A percentile compares a stretch with the other conserved stretches of the same genome.
Conservation (phyloP, 37 sponge, comb jelly and placozoan genomes). For the Diacarnus erythraeanus region DNA sequence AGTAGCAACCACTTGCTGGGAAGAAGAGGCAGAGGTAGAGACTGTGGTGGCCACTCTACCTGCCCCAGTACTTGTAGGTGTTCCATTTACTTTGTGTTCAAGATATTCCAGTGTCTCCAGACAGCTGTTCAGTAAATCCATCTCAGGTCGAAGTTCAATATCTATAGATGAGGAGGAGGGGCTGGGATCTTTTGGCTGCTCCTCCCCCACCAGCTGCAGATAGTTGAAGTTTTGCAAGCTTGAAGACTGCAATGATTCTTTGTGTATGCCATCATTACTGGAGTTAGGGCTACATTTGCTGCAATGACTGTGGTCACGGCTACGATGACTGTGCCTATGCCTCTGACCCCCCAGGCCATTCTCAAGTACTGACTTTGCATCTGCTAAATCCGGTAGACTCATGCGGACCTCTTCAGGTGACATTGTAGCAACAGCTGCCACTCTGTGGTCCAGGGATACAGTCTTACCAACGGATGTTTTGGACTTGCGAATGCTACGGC, state of each 20-base stretch:
- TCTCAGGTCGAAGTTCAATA: not conserved
- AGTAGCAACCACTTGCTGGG: not conserved
- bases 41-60: not conserved
- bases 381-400: conserved; percentile 45
- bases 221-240: conserved; percentile 7
- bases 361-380: conserved; percentile 8
- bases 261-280: conserved; percentile 5
- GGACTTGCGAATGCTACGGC: conserved; percentile 6
- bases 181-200: not conserved
- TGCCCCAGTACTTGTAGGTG: not conserved
- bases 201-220: conserved; percentile 21
- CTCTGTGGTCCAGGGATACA: conserved; percentile 17
- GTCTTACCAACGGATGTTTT: conserved; percentile 37
- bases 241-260: not conserved
- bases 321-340: conserved; percentile 2
- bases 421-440: not conserved
- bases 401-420: conserved; percentile 3
- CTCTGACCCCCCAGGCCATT: conserved; percentile 8
- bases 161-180: not conserved
- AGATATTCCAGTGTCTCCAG: conserved; percentile 27
- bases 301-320: conserved; percentile 13
- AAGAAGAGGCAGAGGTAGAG: not conserved
- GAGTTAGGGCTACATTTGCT: not conserved
- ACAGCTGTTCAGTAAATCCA: conserved; percentile 5
- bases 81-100: conserved; percentile 5